Base-by-base conservation (phyloP, 2,113 vertebrate species). In the Chiloscyllium plagiosum region DNA sequence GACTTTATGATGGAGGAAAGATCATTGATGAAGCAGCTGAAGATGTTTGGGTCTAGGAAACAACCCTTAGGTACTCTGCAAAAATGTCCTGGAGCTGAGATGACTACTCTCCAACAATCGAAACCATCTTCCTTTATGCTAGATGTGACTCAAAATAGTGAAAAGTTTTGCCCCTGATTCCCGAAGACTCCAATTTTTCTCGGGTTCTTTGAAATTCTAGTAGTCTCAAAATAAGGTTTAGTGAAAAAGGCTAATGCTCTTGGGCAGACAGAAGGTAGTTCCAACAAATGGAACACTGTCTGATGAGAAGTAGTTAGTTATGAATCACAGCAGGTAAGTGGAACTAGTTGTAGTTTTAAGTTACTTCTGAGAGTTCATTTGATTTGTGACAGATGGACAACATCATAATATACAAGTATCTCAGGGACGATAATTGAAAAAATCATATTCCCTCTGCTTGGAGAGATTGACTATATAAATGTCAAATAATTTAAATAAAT, bases 301-400 rank as follows among this genome's bases (percentile, higher is more conserved):
- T 94, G 66, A 42, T 24, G 92, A n/a, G n/a, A 94, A 37, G 65
- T 42, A 42, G 92, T 70, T 37, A 94, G 68, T 66, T 66, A 33
- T 68, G 90, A 93, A 66, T 56, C 56, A 93, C 90, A 68, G 61
- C 69, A 22, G 56, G 26, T 66, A 8, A 65, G 26, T n/a, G 90
- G 29, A 37, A 3, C 33, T 20, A 66, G 52, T 66, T 66, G 56
- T 61, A 66, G 65, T 42, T 20, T 94, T 65, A 93, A 37, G 56
- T 93, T 68, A 68, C 90, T 37, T n/a, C 61, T 19, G 61, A n/a
- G n/a, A 93, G 50, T 93, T 93, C 61, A 93, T 68, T 93, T 93
- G 90, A 94, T 94, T 94, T 68, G 61, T 66, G 92, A 68, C 61
- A 94, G 13, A 94, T 94, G 61, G 52, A 93, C 13, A 93, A 66